A percentile compares a stretch with the other conserved stretches of the same genome.
These are phyloP conservation scores for Hydrocynus forskahlii DNA, from an alignment of 2,797 vertebrate genomes.

Conservation along the genomic window DNA sequence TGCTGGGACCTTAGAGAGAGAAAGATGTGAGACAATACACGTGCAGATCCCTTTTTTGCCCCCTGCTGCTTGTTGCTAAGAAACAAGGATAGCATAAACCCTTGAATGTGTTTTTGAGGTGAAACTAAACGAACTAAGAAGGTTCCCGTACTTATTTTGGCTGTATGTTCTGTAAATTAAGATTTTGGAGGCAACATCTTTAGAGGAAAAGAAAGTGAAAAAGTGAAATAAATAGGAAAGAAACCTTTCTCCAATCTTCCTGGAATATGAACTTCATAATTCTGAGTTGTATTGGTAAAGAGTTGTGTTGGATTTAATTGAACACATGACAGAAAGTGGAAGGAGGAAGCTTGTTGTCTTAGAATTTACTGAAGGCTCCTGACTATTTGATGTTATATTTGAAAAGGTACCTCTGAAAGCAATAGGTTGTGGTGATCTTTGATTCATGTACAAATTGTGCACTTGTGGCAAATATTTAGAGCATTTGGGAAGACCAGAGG, in stretches of 20 bases:
- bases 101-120: constrained; percentile 43
- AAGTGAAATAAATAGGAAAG: constrained; percentile 54
- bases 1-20: constrained; percentile 26
- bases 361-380: neutral
- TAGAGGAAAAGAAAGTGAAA: constrained; percentile 54
- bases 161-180: constrained; percentile 55
- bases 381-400: constrained; percentile 33
- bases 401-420: constrained; percentile 38
- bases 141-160: constrained; percentile 57
- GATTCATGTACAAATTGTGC: constrained; percentile 28
- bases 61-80: constrained; percentile 51
- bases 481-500: constrained; percentile 3
- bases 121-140: constrained; percentile 52
- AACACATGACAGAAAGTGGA: constrained; percentile 20
- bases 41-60: constrained; percentile 43
- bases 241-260: constrained; percentile 32
- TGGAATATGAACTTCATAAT: neutral
- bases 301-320: constrained; percentile 40
- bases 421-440: constrained; percentile 21
- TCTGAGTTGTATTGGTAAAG: constrained; percentile 34
- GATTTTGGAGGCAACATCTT: constrained; percentile 59
- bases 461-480: constrained; percentile 29
- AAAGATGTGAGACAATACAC: constrained; percentile 36
- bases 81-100: constrained; percentile 41
- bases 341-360: constrained; percentile 6